Percentiles rank a stretch among this genome's conserved stretches.
Evolutionary conservation across 2,113 vertebrate species (phyloP).

Genomic region (Petrocephalus microphthalmus): DNA sequence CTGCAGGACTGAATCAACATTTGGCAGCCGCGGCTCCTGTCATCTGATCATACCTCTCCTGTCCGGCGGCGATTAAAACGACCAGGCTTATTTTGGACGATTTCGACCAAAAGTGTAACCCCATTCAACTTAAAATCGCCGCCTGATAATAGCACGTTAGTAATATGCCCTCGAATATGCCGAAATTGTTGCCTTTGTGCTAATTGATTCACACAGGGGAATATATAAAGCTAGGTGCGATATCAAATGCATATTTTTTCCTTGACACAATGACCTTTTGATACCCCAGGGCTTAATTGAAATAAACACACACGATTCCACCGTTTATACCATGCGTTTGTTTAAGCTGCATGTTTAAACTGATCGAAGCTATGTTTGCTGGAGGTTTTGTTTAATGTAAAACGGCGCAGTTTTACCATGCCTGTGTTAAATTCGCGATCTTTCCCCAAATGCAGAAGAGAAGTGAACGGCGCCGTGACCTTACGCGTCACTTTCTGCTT

Average conservation of each 20-base stretch:
- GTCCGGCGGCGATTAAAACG: background rate
- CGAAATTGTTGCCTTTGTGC: background rate
- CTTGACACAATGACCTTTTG: conserved; percentile 14
- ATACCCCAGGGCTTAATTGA: background rate
- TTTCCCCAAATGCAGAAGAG: background rate
- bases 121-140: background rate
- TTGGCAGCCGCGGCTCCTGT: background rate
- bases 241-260: conserved; percentile 1
- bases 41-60: background rate
- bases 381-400: background rate
- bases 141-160: background rate
- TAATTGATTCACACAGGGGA: background rate
- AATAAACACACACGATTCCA: background rate
- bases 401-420: background rate
- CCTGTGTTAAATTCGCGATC: background rate
- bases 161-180: background rate
- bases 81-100: background rate
- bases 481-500: background rate
- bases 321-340: background rate
- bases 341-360: background rate
- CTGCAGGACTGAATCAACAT: conserved; percentile 2
- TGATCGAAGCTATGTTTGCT: background rate
- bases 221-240: background rate
- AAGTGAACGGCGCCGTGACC: background rate
- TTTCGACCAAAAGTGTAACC: background rate